phyloP scores from a whole-genome alignment of 2,888 invertebrate species.

The Mythimna albipuncta region DNA sequence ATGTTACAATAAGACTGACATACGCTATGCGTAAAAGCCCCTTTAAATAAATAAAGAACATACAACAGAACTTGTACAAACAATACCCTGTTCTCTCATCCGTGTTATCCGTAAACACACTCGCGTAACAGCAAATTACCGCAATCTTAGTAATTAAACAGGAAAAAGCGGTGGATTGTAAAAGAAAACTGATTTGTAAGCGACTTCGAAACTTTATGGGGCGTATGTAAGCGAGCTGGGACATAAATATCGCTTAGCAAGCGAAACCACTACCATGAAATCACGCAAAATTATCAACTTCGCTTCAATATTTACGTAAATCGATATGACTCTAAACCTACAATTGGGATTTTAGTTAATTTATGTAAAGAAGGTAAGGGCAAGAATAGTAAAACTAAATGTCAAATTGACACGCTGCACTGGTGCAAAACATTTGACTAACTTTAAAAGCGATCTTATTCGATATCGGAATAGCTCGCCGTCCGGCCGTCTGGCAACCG shows the following conservation, averaged over 20 bases:
- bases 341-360: background rate
- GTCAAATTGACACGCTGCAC: background rate
- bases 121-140: constrained; percentile 45
- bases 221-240: constrained; percentile 46
- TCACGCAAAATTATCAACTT: constrained; percentile 44
- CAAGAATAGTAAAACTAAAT: background rate
- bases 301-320: constrained; percentile 3
- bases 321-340: background rate
- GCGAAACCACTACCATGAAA: constrained; percentile 60
- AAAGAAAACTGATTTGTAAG: constrained; percentile 65
- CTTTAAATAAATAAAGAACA: background rate
- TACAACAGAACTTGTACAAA: constrained; percentile 15
- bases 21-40: too few relatives aligned
- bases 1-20: too few relatives aligned
- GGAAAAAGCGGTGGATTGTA: constrained; percentile 48
- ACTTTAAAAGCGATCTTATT: background rate
- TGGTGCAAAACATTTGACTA: background rate
- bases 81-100: constrained; percentile 11
- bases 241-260: constrained; percentile 66
- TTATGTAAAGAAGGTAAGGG: background rate
- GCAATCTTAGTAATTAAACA: constrained; percentile 50
- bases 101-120: constrained; percentile 23
- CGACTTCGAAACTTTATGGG: constrained; percentile 63
- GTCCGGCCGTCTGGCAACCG: too few relatives aligned
- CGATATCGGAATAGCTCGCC: too few relatives aligned